Conservation (phyloP, 2,888 invertebrate genomes). For the Vanessa cardui region DNA sequence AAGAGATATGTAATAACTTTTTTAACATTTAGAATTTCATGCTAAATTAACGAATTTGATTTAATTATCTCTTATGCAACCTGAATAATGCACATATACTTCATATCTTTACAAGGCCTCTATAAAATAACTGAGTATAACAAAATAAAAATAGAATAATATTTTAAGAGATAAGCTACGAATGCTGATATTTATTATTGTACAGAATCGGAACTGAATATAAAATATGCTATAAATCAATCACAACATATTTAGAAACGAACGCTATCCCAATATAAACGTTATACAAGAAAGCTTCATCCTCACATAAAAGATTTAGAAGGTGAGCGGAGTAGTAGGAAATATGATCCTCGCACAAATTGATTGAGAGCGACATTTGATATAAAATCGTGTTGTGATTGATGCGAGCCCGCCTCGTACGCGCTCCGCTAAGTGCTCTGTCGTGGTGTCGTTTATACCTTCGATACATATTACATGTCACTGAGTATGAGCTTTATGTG, state of each 20-base stretch:
- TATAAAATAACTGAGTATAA: too few species aligned
- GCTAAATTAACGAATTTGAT: too few species aligned
- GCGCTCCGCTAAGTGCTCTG: slow-evolving; percentile 78
- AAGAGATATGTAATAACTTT: too few species aligned
- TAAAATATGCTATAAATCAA: slow-evolving; percentile 24
- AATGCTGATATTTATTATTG: background rate
- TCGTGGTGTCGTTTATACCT: slow-evolving; percentile 64
- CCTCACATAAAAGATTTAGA: slow-evolving; percentile 42
- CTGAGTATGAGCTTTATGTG: slow-evolving; percentile 15
- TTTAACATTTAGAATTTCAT: too few species aligned
- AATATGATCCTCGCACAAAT: slow-evolving; percentile 79
- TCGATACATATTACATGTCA: slow-evolving; percentile 33
- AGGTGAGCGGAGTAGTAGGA: slow-evolving; percentile 63
- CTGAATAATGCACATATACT: too few species aligned
- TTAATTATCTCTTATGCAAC: too few species aligned
- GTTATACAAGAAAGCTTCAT: slow-evolving; percentile 22
- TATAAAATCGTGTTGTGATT: slow-evolving; percentile 83
- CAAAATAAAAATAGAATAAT: too few species aligned
- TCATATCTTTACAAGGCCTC: too few species aligned
- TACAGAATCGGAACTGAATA: slow-evolving; percentile 4
- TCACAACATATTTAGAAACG: slow-evolving; percentile 27
- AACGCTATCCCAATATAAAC: slow-evolving; percentile 13
- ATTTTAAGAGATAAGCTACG: background rate
- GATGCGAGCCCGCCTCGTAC: slow-evolving; percentile 76
- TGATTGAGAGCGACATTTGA: slow-evolving; percentile 83